phyloP scores from a whole-genome alignment of 2,888 invertebrate genomes.

The Pocota personata region DNA sequence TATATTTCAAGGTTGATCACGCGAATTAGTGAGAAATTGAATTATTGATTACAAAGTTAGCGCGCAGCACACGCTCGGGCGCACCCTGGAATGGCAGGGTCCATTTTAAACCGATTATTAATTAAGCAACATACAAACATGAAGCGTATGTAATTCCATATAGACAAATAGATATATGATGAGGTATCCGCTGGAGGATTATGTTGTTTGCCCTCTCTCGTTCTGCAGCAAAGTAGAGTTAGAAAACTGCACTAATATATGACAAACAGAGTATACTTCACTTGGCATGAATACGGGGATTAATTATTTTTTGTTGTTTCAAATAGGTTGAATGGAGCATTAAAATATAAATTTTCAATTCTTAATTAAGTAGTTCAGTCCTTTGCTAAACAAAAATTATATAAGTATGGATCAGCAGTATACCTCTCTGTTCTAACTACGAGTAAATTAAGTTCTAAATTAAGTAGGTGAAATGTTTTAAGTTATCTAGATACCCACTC shows the following conservation, averaged over 20 bases:
- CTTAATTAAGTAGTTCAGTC: no score
- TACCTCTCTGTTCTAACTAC: no score
- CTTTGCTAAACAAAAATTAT: no score
- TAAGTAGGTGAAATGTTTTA: no score
- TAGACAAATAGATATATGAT: slow-evolving; percentile 33
- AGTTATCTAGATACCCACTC: no score
- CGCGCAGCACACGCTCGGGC: slow-evolving; percentile 26
- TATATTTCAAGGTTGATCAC: slow-evolving; percentile 73
- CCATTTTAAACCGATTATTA: slow-evolving; percentile 68
- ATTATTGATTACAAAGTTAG: slow-evolving; percentile 71
- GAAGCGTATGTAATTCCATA: slow-evolving; percentile 1
- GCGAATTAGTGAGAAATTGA: slow-evolving; percentile 73
- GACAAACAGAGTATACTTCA: slow-evolving; percentile 33
- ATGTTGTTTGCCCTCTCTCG: slow-evolving; percentile 52
- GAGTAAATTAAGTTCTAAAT: no score
- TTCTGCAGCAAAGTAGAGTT: background rate
- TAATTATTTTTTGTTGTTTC: slow-evolving; percentile 14
- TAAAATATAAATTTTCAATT: slow-evolving; percentile 57
- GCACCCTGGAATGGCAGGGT: slow-evolving; percentile 42
- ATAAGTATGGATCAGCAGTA: no score
- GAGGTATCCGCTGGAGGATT: slow-evolving; percentile 54
- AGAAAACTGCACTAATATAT: slow-evolving; percentile 23
- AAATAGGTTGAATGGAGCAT: background rate
- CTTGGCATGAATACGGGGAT: background rate
- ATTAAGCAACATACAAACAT: slow-evolving; percentile 60